phyloP scores from a whole-genome alignment of 2,113 vertebrate genomes.

The Crotalus viridis region DNA sequence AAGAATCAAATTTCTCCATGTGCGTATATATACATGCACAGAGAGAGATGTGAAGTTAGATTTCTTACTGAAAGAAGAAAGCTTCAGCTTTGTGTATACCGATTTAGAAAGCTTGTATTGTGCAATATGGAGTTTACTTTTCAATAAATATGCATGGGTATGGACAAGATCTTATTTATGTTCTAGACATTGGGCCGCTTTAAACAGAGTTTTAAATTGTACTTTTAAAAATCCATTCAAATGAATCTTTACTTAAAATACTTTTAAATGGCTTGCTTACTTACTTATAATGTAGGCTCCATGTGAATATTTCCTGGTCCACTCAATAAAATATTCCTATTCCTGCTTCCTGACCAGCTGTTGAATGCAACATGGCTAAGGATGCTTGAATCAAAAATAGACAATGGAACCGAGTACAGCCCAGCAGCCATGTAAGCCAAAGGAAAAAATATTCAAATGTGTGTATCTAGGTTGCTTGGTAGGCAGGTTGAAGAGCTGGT shows the following conservation, averaged over 20 bases:
- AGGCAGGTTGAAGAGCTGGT: neutral
- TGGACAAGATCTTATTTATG: neutral
- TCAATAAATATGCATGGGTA: neutral
- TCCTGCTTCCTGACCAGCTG: neutral
- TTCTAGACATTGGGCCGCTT: neutral
- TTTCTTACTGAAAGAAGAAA: neutral
- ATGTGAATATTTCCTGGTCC: neutral
- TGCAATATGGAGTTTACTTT: neutral
- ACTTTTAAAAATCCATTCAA: neutral
- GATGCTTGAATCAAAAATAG: neutral
- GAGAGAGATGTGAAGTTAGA: neutral
- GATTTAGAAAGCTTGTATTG: neutral
- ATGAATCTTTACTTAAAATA: neutral
- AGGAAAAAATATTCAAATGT: neutral
- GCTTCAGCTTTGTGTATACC: neutral
- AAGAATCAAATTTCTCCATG: neutral
- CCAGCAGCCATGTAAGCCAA: neutral
- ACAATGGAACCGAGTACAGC: neutral
- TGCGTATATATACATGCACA: neutral
- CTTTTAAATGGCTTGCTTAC: neutral
- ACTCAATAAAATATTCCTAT: too few relatives aligned
- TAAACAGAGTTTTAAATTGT: neutral
- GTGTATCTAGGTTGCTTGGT: neutral
- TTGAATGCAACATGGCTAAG: neutral
- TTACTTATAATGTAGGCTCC: neutral